phyloP scores from a whole-genome alignment of 1,140 invertebrate species.

The Leptopilina clavipes region DNA sequence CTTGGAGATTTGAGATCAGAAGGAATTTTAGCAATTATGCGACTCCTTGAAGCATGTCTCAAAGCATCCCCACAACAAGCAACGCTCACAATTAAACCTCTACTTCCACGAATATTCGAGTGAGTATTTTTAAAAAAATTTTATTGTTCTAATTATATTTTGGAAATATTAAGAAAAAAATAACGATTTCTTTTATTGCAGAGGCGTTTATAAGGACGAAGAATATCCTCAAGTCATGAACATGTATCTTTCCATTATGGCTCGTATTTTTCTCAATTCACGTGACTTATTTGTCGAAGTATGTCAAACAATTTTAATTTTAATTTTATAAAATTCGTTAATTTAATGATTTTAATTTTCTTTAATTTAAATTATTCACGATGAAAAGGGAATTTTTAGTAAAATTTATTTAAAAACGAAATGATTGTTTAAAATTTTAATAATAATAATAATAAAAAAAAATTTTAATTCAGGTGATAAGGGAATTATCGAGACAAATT shows the following conservation, averaged over 20 bases:
- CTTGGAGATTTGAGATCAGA: conserved; percentile 87
- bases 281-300: conserved; percentile 74
- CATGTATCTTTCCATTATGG: conserved; percentile 85
- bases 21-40: conserved; percentile 84
- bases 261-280: conserved; percentile 85
- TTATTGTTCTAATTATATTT: conserved; percentile 13
- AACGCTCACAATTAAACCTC: conserved; percentile 80
- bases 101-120: conserved; percentile 81
- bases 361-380: too few relatives aligned
- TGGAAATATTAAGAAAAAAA: conserved; percentile 40
- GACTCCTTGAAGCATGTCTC: conserved; percentile 84
- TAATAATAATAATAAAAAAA: not conserved
- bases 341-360: too few relatives aligned
- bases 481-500: conserved; percentile 65
- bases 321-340: not conserved
- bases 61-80: conserved; percentile 79
- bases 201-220: conserved; percentile 79
- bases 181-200: conserved; percentile 62
- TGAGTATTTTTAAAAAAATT: conserved; percentile 66
- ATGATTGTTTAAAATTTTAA: too few relatives aligned
- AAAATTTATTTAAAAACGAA: too few relatives aligned
- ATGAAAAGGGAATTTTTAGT: too few relatives aligned
- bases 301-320: not conserved
- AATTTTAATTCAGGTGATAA: conserved; percentile 71
- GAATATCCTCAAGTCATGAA: conserved; percentile 84